A percentile compares a stretch with the other conserved stretches of the same genome.
These are phyloP conservation scores for Desoria tigrina DNA, from an alignment of 2,888 invertebrate genomes.

Conservation along the genomic window DNA sequence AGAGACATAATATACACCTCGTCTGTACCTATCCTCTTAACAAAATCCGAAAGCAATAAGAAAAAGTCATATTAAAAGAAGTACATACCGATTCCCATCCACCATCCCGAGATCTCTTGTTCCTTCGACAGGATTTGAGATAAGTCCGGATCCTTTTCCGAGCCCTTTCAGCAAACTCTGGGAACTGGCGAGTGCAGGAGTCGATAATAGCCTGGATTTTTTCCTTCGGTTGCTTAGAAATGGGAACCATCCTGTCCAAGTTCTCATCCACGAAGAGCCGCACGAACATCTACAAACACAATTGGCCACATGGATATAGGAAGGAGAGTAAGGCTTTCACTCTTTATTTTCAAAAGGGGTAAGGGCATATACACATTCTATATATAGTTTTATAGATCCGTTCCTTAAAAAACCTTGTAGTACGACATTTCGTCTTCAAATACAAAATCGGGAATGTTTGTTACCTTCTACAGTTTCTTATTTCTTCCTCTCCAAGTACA, in stretches of 20 bases:
- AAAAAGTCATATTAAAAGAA: slow-evolving; percentile 11
- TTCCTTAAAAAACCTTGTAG: no score
- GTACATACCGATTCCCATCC: slow-evolving; percentile 85
- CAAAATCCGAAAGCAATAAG: no score
- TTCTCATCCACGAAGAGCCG: slow-evolving; percentile 95
- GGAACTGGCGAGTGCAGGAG: slow-evolving; percentile 94
- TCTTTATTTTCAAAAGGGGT: no score
- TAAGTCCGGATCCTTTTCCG: slow-evolving; percentile 93
- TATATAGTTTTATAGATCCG: no score
- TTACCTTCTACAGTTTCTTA: no score
- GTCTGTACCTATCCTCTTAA: no score
- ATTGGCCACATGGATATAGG: neutral
- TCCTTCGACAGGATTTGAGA: slow-evolving; percentile 90
- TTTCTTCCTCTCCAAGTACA: no score
- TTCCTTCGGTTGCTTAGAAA: slow-evolving; percentile 96
- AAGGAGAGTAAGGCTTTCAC: no score
- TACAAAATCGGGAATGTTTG: no score
- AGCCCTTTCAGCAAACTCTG: slow-evolving; percentile 92
- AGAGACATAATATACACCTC: no score
- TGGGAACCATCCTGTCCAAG: slow-evolving; percentile 92
- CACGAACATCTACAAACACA: slow-evolving; percentile 84
- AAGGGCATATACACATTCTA: no score
- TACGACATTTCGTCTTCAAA: no score
- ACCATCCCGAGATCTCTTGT: slow-evolving; percentile 85
- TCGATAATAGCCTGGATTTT: slow-evolving; percentile 97